Evolutionary conservation across 2,797 vertebrate genomes (phyloP).

Genomic region (Spondyliosoma cantharus): DNA sequence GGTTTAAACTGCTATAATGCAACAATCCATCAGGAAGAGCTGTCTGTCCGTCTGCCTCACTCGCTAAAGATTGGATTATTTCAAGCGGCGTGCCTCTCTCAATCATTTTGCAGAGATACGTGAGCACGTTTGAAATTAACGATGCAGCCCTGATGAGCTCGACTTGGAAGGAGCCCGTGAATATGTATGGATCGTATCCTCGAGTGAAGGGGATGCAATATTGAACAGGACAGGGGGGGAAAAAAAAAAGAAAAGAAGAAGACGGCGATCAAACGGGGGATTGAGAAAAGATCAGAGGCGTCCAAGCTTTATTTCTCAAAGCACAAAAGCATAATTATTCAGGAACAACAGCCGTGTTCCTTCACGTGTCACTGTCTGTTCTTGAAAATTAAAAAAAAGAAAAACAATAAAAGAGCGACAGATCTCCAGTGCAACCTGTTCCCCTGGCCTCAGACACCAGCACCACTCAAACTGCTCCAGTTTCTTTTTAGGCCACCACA

Average conservation of each 20-base stretch:
- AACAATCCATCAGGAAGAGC: slow-evolving; percentile 46
- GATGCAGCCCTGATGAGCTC: slow-evolving; percentile 57
- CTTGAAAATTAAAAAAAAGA: background rate
- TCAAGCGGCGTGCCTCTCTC: slow-evolving; percentile 21
- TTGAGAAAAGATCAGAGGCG: background rate
- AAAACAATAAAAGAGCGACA: background rate
- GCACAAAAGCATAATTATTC: background rate
- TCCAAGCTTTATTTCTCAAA: background rate
- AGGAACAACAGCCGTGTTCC: background rate
- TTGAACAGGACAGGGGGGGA: slow-evolving; percentile 13
- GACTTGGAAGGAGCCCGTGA: slow-evolving; percentile 33
- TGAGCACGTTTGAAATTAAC: slow-evolving; percentile 52
- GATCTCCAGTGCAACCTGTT: slow-evolving; percentile 37
- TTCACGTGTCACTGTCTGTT: background rate
- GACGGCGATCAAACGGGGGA: background rate
- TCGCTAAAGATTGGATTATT: slow-evolving; percentile 38
- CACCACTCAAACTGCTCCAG: slow-evolving; percentile 62
- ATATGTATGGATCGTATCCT: slow-evolving; percentile 50
- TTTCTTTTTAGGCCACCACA: slow-evolving; percentile 73
- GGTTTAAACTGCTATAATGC: slow-evolving; percentile 40
- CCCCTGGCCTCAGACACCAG: slow-evolving; percentile 16
- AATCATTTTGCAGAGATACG: slow-evolving; percentile 29
- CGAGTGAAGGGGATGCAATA: slow-evolving; percentile 34
- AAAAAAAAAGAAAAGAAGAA: slow-evolving; percentile 7
- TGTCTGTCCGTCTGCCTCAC: slow-evolving; percentile 1